phyloP scores from a whole-genome alignment of 1,140 invertebrate species.

The Drosophila grimshawi region DNA sequence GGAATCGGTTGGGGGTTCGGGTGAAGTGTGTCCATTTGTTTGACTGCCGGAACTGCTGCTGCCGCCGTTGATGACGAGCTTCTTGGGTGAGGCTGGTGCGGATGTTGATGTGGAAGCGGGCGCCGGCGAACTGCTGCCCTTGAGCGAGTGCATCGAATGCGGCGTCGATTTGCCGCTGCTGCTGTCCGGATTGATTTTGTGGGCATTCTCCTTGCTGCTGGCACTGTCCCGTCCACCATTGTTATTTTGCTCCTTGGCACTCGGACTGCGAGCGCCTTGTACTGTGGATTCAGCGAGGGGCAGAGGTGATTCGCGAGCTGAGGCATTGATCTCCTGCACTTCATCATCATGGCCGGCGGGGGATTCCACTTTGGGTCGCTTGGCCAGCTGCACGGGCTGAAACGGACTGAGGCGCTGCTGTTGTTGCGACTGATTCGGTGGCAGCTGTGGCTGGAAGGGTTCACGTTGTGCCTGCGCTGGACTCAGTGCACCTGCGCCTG shows the following conservation, averaged over 20 bases:
- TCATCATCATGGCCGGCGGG: slow-evolving; percentile 50
- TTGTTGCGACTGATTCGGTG: slow-evolving; percentile 59
- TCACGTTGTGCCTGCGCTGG: slow-evolving; percentile 46
- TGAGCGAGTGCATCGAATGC: slow-evolving; percentile 39
- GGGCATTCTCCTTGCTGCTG: slow-evolving; percentile 73
- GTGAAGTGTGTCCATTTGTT: slow-evolving; percentile 63
- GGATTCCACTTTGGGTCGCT: slow-evolving; percentile 65
- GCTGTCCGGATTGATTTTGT: slow-evolving; percentile 46
- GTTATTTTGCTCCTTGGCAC: slow-evolving; percentile 70
- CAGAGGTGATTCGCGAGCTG: slow-evolving; percentile 37
- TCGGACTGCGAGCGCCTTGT: slow-evolving; percentile 17
- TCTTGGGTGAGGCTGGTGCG: slow-evolving; percentile 60
- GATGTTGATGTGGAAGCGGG: slow-evolving; percentile 20
- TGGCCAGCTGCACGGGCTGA: slow-evolving; percentile 64
- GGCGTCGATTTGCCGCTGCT: slow-evolving; percentile 68
- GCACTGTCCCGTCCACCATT: slow-evolving; percentile 72
- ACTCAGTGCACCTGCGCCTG: slow-evolving; percentile 15
- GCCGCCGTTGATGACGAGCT: slow-evolving; percentile 15
- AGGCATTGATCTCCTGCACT: slow-evolving; percentile 66
- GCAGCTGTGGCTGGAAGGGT: slow-evolving; percentile 70
- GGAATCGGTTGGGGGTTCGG: slow-evolving; percentile 47
- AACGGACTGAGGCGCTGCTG: slow-evolving; percentile 65
- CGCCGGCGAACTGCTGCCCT: slow-evolving; percentile 48
- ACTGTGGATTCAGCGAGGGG: slow-evolving; percentile 37
- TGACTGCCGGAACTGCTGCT: slow-evolving; percentile 33